A percentile compares a stretch with the other conserved stretches of the same genome.
These are phyloP conservation scores for Calephelis perditalis DNA, from an alignment of 2,888 invertebrate genomes.

Conservation along the genomic window DNA sequence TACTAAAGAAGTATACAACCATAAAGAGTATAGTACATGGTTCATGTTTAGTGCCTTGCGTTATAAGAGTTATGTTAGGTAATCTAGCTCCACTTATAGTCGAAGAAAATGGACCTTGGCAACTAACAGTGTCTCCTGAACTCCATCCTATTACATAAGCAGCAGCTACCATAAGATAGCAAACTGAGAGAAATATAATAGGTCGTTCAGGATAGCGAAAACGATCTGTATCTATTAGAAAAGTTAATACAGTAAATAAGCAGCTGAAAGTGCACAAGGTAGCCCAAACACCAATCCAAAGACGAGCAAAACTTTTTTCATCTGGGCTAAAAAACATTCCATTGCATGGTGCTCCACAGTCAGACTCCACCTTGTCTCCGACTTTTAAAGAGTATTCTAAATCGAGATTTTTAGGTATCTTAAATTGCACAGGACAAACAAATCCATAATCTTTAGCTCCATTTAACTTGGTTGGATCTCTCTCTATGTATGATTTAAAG, in stretches of 20 bases:
- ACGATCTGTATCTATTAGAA: constrained; percentile 94
- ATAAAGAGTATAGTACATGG: constrained; percentile 96
- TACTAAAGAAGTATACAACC: constrained; percentile 96
- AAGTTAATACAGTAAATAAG: constrained; percentile 94
- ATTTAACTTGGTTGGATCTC: constrained; percentile 67
- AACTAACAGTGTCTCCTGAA: constrained; percentile 89
- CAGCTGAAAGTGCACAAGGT: constrained; percentile 93
- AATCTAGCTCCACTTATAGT: constrained; percentile 83
- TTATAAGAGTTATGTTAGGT: constrained; percentile 89
- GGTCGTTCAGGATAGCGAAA: constrained; percentile 99
- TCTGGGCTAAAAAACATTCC: constrained; percentile 93
- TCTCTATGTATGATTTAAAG: constrained; percentile 65
- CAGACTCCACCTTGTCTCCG: constrained; percentile 83
- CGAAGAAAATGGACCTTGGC: constrained; percentile 87
- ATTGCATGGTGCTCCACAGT: constrained; percentile 95
- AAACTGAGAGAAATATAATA: constrained; percentile 97
- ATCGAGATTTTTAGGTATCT: constrained; percentile 87
- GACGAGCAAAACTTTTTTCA: constrained; percentile 88
- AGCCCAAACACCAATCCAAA: constrained; percentile 97
- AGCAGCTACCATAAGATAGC: constrained; percentile 95
- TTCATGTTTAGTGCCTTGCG: constrained; percentile 91
- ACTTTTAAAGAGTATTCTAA: constrained; percentile 91
- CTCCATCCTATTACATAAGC: constrained; percentile 93
- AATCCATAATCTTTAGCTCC: constrained; percentile 87
- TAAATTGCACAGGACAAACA: constrained; percentile 91